Conservation (phyloP, 1,140 invertebrate genomes). For the Lamellibrachia luymesi region DNA sequence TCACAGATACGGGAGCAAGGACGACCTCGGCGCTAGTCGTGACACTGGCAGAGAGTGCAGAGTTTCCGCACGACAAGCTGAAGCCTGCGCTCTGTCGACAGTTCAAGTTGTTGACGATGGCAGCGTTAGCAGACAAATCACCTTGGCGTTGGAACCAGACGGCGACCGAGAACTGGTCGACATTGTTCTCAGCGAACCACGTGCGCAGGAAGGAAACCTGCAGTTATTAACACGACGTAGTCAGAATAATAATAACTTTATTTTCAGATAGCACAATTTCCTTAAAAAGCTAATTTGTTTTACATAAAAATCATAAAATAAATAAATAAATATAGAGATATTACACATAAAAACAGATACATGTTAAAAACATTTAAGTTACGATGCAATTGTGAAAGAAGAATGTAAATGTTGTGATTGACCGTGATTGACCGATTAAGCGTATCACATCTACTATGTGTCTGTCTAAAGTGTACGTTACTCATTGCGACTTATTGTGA, state of each 20-base stretch:
- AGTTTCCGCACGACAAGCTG: not conserved
- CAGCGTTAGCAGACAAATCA: not conserved
- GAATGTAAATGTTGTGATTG: not conserved
- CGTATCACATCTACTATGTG: no score
- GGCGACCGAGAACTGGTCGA: not conserved
- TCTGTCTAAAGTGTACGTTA: no score
- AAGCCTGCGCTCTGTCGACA: not conserved
- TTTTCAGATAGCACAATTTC: not conserved
- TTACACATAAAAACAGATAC: not conserved
- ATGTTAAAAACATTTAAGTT: not conserved
- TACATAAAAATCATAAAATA: not conserved
- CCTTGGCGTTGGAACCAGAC: not conserved
- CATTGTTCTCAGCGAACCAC: not conserved
- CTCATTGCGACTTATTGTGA: no score
- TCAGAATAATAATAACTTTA: not conserved
- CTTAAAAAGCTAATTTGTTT: not conserved
- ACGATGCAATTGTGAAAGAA: not conserved
- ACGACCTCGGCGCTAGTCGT: not conserved
- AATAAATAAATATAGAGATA: not conserved
- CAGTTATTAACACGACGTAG: not conserved
- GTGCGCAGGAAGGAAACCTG: not conserved
- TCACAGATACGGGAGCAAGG: not conserved
- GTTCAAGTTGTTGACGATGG: not conserved
- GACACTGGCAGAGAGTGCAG: not conserved
- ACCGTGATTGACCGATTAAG: no score